Conservation (phyloP, 1,140 invertebrate genomes). For the Hesperophylax magnus region DNA sequence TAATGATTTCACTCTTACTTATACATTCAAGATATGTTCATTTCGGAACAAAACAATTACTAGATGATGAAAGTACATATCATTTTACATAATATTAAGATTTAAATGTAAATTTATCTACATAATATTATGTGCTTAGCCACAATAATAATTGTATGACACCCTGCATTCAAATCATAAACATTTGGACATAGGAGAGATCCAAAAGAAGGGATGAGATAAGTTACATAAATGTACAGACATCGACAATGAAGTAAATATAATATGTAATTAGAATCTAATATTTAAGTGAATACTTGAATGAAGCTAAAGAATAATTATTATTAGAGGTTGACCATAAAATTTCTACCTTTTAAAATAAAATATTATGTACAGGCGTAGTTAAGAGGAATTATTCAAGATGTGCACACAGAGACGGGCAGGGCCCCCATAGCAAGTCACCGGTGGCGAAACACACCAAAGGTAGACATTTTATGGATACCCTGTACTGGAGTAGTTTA, state of each 20-base stretch:
- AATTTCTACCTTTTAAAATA: not conserved
- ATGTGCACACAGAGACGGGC: not conserved
- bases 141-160: not conserved
- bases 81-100: not conserved
- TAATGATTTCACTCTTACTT: not conserved
- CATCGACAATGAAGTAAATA: too few species aligned
- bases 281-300: not conserved
- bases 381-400: too few species aligned
- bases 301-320: not conserved
- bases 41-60: not conserved
- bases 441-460: conserved; percentile 30
- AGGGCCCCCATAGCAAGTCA: not conserved
- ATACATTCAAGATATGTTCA: conserved; percentile 2
- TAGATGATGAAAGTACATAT: not conserved
- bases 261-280: conserved; percentile 2
- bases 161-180: not conserved
- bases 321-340: conserved; percentile 6
- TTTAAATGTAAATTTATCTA: conserved; percentile 16
- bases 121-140: not conserved
- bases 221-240: not conserved
- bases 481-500: conserved; percentile 45
- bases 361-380: too few species aligned
- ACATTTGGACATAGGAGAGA: conserved; percentile 11
- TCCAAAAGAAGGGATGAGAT: not conserved
- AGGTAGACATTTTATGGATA: conserved; percentile 20